Evolutionary conservation across 2,888 invertebrate species (phyloP).

Genomic region (Tetragnatha montana): DNA sequence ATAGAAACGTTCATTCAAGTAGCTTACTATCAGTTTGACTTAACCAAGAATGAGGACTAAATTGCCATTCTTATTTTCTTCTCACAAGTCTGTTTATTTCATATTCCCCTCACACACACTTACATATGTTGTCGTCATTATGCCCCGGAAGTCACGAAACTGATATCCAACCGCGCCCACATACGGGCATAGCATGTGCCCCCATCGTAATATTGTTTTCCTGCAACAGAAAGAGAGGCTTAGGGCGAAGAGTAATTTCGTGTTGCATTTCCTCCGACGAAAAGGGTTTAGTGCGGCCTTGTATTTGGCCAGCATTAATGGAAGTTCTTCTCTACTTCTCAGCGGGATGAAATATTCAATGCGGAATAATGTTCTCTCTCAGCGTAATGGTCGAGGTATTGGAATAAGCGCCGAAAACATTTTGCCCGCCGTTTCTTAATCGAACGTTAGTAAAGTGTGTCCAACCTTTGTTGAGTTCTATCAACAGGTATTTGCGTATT

Average conservation of each 20-base stretch:
- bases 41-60: background rate
- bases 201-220: constrained; percentile 17
- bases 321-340: constrained; percentile 25
- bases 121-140: constrained; percentile 4
- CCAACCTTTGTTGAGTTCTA: no score
- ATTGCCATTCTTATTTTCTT: no score
- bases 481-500: no score
- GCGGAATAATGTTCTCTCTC: background rate
- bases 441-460: no score
- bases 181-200: constrained; percentile 33
- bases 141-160: constrained; percentile 33
- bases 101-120: background rate
- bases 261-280: background rate
- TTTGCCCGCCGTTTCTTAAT: background rate
- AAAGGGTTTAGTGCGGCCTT: constrained; percentile 32
- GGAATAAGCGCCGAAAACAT: background rate
- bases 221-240: background rate
- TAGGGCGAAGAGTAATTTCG: background rate
- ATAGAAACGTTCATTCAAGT: background rate
- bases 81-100: background rate
- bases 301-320: constrained; percentile 42
- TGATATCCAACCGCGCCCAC: constrained; percentile 49
- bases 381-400: background rate
- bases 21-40: no score
- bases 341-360: constrained; percentile 40